Evolutionary conservation across 2,113 vertebrate genomes (phyloP), one percentile per base, ranked within the genome.

Genomic region (Sorex fumeus): DNA sequence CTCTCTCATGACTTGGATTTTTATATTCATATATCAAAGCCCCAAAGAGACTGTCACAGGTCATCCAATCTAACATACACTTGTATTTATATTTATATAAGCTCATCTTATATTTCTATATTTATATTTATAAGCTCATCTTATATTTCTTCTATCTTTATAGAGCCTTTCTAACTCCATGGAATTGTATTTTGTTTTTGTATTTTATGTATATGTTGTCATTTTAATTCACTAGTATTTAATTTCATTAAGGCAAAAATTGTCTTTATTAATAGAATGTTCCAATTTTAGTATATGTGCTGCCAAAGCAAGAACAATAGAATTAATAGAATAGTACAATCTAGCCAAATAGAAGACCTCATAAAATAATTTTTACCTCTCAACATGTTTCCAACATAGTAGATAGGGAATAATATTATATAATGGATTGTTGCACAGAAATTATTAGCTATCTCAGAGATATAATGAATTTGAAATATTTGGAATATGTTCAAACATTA

Each of bases 381-480:
- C 9, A 47, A 66, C 10, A 40, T n/a, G 79, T 69, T 74, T 83
- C 82, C 8, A 81, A 83, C 13, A 71, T 18, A 72, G 2, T 0
- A 92, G 78, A 76, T 19, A 11, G 43, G 75, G 81, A 74, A 32
- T 88, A 75, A 66, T 47, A 28, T 36, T 77, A 1, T 71, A 32
- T 77, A 84, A 84, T 8, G 87, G 87, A 57, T 75, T 82, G 67
- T 76, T 71, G 75, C n/a, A 53, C 76, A 50, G 6, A 93, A 88
- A 36, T 75, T 67, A 50, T 75, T 57, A 76, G 15, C 30, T 76
- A 72, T 40, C 1, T 62, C 76, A 47, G 91, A 50, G 0, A 47
- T 62, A 93, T 27, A 2, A 71, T 71, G 13, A 2, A 21, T 72
- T 69, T 13, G 3, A 50, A 19, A 25, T 64, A 34, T 43, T 89